Percentiles rank a stretch among this genome's conserved stretches.
Evolutionary conservation across 1,140 invertebrate genomes (phyloP).

Genomic region (Notospermus geniculatus): DNA sequence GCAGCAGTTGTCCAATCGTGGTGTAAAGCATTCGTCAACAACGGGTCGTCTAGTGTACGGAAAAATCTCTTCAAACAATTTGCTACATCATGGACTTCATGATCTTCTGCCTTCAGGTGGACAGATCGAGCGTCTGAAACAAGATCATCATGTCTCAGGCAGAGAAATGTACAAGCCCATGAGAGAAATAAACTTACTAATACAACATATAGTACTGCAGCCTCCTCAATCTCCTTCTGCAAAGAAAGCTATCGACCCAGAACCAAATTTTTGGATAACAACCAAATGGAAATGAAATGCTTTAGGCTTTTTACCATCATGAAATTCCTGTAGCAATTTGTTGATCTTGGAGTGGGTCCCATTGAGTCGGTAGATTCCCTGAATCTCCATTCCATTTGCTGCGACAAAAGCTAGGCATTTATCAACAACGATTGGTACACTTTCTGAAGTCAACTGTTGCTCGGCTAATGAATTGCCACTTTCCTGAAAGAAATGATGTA

Average conservation of each 20-base stretch:
- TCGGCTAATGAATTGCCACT: conserved; percentile 74
- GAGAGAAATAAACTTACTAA: not conserved
- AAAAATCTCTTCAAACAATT: conserved; percentile 81
- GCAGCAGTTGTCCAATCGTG: conserved; percentile 57
- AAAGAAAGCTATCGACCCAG: no score
- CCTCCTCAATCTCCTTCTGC: no score
- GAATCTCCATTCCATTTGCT: conserved; percentile 68
- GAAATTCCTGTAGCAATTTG: conserved; percentile 71
- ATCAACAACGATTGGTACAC: conserved; percentile 83
- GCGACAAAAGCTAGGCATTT: conserved; percentile 88
- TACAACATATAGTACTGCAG: not conserved
- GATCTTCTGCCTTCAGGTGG: conserved; percentile 70
- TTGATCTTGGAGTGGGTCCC: conserved; percentile 75
- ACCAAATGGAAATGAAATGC: no score
- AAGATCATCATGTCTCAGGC: conserved; percentile 6
- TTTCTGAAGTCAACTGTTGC: conserved; percentile 80
- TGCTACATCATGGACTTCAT: conserved; percentile 82
- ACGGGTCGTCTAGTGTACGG: conserved; percentile 60
- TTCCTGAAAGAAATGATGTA: conserved; percentile 56
- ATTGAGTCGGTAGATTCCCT: conserved; percentile 79
- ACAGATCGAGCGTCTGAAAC: conserved; percentile 76
- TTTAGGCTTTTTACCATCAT: conserved; percentile 51
- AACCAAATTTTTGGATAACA: no score
- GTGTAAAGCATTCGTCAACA: conserved; percentile 59
- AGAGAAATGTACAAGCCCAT: not conserved